Conservation (phyloP, 35 echinoderm and acorn worm species). For the Patiria miniata region DNA sequence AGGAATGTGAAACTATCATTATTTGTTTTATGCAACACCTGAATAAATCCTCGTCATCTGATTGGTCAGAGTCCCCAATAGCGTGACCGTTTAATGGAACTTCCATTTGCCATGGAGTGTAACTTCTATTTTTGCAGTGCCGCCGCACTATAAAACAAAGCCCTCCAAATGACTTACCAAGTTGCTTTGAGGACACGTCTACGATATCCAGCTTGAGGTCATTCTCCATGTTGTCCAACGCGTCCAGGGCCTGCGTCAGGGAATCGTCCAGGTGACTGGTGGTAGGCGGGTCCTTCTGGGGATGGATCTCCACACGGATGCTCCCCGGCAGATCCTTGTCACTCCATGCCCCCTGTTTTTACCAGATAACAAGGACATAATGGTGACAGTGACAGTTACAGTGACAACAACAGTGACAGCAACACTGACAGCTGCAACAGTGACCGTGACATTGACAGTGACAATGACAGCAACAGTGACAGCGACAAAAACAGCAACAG, state of each 20-base stretch:
- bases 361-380: too few species aligned
- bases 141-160: too few species aligned
- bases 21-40: too few species aligned
- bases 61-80: too few species aligned
- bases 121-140: too few species aligned
- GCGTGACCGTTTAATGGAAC: too few species aligned
- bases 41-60: too few species aligned
- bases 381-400: neutral
- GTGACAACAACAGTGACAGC: neutral
- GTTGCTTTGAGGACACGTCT: neutral
- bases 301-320: constrained; percentile 66
- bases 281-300: constrained; percentile 46
- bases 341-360: constrained; percentile 3
- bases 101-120: too few species aligned
- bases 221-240: constrained; percentile 62
- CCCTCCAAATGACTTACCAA: neutral
- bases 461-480: neutral
- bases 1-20: too few species aligned
- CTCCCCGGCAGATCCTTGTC: constrained; percentile 27
- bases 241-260: constrained; percentile 55
- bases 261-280: constrained; percentile 66
- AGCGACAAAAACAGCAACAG: neutral
- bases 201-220: constrained; percentile 41
- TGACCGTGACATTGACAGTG: neutral
- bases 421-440: neutral